A percentile compares a stretch with the other conserved stretches of the same genome.
Evolutionary conservation across 2,113 vertebrate species (phyloP).

Genomic region (Lepidothrix coronata): DNA sequence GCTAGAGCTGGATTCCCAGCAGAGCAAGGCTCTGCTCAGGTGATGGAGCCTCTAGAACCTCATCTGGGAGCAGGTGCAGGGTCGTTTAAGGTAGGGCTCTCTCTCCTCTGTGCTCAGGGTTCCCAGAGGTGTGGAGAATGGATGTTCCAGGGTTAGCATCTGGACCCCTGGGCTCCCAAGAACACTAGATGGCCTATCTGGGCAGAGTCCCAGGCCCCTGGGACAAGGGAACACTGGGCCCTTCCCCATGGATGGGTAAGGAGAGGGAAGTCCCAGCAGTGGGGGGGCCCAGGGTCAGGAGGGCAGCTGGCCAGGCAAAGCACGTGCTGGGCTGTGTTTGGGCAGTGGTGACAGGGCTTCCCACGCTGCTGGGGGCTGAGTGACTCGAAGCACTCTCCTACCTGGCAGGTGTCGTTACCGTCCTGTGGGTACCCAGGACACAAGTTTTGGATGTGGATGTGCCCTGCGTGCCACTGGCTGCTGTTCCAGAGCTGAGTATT

Average conservation of each 20-base stretch:
- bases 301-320: background rate
- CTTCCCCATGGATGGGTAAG: too few relatives aligned
- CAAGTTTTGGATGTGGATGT: background rate
- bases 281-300: too few relatives aligned
- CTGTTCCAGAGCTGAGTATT: background rate
- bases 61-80: background rate
- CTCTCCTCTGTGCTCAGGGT: background rate
- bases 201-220: background rate
- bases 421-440: background rate
- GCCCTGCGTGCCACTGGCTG: background rate
- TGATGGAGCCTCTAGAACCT: background rate
- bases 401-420: background rate
- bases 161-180: background rate
- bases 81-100: background rate
- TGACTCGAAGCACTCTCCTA: rapidly evolving
- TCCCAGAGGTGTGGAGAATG: background rate
- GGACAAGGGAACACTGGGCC: too few relatives aligned
- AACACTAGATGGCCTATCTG: background rate
- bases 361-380: background rate
- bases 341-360: background rate
- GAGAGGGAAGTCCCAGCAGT: background rate
- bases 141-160: background rate
- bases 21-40: background rate
- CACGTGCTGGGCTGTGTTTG: background rate
- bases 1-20: background rate